Base-by-base conservation (phyloP, 2,888 invertebrate species). In the Pyrocoelia pectoralis region DNA sequence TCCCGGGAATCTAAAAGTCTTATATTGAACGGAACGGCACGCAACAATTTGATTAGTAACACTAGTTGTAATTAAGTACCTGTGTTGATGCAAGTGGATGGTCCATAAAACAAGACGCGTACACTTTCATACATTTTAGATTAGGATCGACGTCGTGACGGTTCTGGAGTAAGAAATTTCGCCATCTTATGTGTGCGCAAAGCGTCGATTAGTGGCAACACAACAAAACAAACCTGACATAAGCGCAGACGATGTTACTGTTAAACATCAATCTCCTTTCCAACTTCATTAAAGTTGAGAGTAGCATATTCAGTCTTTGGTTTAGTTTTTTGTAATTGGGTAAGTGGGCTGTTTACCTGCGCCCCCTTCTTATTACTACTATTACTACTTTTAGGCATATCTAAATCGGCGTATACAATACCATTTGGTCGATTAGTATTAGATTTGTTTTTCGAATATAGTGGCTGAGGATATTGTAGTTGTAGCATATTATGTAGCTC, bases 241-340 rank as follows among this genome's bases (percentile, higher is more conserved):
- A 73, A 67, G 71, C 24, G 13, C 50, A 68, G 57, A 52, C 62
- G 18, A 52, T 41, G 49, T 64, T 65, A 74, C 80, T 82, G 84
- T 85, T 84, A 88, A 78, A 88, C 88, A 79, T 88, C 87, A 76
- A 88, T 88, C 77, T 88, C 88, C 78, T 87, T 86, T 71, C 87
- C 87, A 70, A 88, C 85, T 78, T 88, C 88, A 77, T 87, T 86
- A 81, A 88, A 89, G 79, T 86, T 87, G 73, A 88, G 82, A 74
- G 88, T 87, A 59, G 88, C 85, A 77, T 88, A 88, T 79, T 88
- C 87, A 76, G 87, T 86, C 80, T 82, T 79, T 68, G 80, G 79
- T 75, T 82, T 81, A 63, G 72, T 73, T 71, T 78, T 79, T 71
- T 77, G 78, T 55, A 72, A 66, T 67, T 78, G 74, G 13, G 68